Percentiles rank a stretch among this genome's conserved stretches.
Conservation (phyloP, 1,140 invertebrate species). For the Brachionus paranguensis region DNA sequence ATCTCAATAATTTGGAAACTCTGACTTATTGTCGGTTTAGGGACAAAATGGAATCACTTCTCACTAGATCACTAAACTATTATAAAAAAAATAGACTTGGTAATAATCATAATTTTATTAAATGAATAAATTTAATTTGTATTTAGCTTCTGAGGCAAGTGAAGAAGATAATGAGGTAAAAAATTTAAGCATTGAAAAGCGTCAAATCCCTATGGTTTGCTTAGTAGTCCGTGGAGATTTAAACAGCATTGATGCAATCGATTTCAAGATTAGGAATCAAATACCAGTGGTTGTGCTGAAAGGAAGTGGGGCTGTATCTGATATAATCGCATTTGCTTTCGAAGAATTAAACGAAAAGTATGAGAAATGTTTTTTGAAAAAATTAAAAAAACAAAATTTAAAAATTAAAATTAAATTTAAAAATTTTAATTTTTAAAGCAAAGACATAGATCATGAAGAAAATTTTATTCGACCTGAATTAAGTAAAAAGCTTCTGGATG, state of each 20-base stretch:
- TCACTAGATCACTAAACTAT: constrained; percentile 13
- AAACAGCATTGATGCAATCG: constrained; percentile 49
- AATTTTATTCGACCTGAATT: constrained; percentile 54
- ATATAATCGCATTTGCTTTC: constrained; percentile 53
- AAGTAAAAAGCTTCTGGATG: constrained; percentile 49
- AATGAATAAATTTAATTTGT: neutral
- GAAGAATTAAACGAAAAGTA: constrained; percentile 52
- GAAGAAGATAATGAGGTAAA: constrained; percentile 2
- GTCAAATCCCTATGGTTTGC: constrained; percentile 52
- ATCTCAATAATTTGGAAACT: neutral
- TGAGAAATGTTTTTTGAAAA: neutral
- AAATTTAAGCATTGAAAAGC: neutral
- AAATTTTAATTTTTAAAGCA: constrained; percentile 34
- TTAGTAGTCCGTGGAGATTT: constrained; percentile 55
- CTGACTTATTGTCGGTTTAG: constrained; percentile 22
- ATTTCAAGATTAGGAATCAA: constrained; percentile 52
- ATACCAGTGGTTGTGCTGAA: constrained; percentile 55
- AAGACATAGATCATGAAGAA: constrained; percentile 49
- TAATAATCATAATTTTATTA: neutral
- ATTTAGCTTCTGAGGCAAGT: neutral
- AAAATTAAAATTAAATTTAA: neutral
- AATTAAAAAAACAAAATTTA: too few relatives aligned
- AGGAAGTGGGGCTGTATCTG: constrained; percentile 54
- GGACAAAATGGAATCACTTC: constrained; percentile 25
- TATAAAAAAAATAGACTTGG: constrained; percentile 22